Conservation (phyloP, 2,797 vertebrate genomes). For the Capromys pilorides region DNA sequence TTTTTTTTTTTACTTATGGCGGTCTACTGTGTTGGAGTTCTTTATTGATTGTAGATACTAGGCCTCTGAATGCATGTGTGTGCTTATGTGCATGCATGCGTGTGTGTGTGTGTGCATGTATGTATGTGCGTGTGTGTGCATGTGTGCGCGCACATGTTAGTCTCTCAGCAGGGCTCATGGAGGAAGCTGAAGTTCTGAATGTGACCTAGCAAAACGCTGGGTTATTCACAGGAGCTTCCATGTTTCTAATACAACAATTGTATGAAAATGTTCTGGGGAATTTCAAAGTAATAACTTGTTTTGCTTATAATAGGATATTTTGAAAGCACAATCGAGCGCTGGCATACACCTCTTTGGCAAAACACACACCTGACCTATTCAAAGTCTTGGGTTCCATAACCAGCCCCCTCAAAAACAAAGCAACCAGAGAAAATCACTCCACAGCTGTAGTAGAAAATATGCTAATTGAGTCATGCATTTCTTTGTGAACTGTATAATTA, state of each 20-base stretch:
- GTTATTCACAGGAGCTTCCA: no score
- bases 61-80: background rate
- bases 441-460: background rate
- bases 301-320: background rate
- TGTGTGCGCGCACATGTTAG: no score
- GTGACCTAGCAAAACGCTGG: no score
- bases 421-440: background rate
- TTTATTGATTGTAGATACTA: background rate
- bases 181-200: no score
- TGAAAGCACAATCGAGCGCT: background rate
- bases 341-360: background rate
- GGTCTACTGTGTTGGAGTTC: background rate
- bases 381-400: background rate
- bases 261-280: background rate
- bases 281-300: background rate
- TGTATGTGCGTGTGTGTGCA: no score
- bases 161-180: no score
- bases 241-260: background rate
- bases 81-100: no score
- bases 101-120: no score
- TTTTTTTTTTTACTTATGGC: no score
- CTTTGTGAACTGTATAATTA: accelerated
- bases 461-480: background rate
- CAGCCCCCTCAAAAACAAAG: background rate
- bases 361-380: background rate